A percentile compares a stretch with the other conserved stretches of the same genome.
Evolutionary conservation across 2,797 vertebrate species (phyloP).

Genomic region (Heterohyrax brucei): DNA sequence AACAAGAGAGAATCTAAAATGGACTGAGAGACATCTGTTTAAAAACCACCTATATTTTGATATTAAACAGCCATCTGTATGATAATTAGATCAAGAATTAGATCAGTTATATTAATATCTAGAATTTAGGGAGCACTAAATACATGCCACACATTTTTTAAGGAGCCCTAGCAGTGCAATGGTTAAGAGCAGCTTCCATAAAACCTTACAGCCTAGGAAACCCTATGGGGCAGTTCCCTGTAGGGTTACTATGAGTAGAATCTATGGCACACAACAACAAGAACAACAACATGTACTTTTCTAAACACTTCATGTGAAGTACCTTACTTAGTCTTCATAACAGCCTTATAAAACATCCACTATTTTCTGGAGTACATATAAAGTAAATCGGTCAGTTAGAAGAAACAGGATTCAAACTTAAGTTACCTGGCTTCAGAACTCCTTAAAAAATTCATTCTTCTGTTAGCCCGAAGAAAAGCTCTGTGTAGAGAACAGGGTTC

Average conservation of each 20-base stretch:
- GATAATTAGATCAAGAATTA: slow-evolving; percentile 45
- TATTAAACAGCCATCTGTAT: background rate
- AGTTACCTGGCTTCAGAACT: background rate
- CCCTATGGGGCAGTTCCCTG: background rate
- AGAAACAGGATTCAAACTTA: background rate
- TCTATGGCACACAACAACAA: background rate
- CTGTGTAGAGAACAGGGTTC: background rate
- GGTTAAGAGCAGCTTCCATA: background rate
- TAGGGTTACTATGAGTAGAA: background rate
- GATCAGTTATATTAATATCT: background rate
- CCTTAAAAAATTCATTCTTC: background rate
- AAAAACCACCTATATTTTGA: background rate
- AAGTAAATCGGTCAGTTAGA: background rate
- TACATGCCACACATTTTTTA: background rate
- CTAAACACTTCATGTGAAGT: background rate
- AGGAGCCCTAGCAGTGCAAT: background rate
- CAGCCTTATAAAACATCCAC: background rate
- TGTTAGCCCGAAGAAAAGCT: background rate
- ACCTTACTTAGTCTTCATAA: background rate
- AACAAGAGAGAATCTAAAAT: slow-evolving; percentile 45
- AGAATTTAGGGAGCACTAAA: background rate
- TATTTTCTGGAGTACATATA: background rate
- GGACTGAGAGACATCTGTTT: background rate
- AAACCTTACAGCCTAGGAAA: background rate
- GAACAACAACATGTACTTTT: background rate